phyloP scores from a whole-genome alignment of 2,888 invertebrate species.

The Caenorhabditis becei region DNA sequence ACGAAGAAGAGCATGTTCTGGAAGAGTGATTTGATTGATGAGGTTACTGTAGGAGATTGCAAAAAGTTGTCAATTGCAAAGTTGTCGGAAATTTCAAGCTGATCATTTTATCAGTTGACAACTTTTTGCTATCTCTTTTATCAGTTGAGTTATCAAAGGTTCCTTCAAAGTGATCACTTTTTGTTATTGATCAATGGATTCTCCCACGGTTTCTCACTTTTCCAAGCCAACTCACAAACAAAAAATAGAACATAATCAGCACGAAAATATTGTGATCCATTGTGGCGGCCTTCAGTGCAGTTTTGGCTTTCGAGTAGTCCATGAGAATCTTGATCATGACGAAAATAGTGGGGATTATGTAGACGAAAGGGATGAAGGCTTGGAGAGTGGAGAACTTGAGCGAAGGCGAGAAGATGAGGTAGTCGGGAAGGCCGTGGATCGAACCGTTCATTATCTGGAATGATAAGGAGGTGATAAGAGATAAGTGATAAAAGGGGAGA shows the following conservation, averaged over 20 bases:
- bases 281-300: not conserved
- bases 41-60: not conserved
- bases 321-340: slow-evolving; percentile 29
- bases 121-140: too few species aligned
- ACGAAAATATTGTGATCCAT: slow-evolving; percentile 28
- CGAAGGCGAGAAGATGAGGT: not conserved
- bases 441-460: not conserved
- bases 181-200: too few species aligned
- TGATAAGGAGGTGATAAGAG: too few species aligned
- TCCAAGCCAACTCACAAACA: slow-evolving; percentile 29
- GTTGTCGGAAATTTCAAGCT: not conserved
- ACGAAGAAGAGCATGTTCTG: slow-evolving; percentile 53
- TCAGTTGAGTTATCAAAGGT: too few species aligned
- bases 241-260: slow-evolving; percentile 27
- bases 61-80: slow-evolving; percentile 1
- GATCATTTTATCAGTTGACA: too few species aligned
- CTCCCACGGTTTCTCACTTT: too few species aligned
- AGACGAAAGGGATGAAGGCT: slow-evolving; percentile 37
- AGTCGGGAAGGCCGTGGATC: slow-evolving; percentile 16
- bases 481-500: too few species aligned
- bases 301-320: slow-evolving; percentile 13
- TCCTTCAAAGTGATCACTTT: too few species aligned
- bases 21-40: not conserved
- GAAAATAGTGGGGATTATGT: slow-evolving; percentile 30
- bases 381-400: slow-evolving; percentile 12